These are phyloP conservation scores for Xiphias gladius DNA, from an alignment of 2,113 vertebrate genomes.

Conservation along the genomic window DNA sequence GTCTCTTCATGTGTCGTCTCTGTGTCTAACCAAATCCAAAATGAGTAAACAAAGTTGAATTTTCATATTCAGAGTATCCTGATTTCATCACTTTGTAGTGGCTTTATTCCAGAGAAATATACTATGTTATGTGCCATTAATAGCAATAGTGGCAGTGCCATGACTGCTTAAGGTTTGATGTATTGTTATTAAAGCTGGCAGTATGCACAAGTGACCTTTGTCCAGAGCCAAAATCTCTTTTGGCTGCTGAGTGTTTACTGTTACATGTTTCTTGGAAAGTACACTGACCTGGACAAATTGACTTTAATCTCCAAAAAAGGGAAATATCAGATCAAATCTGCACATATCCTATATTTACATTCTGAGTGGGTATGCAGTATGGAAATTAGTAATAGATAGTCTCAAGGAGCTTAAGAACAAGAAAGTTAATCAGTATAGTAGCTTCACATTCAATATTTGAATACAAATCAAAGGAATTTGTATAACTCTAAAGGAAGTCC, in stretches of 20 bases:
- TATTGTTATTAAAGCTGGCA: slow-evolving; percentile 63
- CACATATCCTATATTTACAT: not conserved
- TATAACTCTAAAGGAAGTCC: slow-evolving; percentile 2
- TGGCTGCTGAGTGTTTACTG: slow-evolving; percentile 55
- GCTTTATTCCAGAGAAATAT: slow-evolving; percentile 31
- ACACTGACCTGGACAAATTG: not conserved
- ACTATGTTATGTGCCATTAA: slow-evolving; percentile 24
- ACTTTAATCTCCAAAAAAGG: slow-evolving; percentile 42
- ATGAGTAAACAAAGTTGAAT: not conserved
- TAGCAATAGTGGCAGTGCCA: slow-evolving; percentile 8
- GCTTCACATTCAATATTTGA: not conserved
- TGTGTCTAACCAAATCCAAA: not conserved
- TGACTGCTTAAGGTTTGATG: slow-evolving; percentile 29
- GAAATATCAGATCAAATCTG: not conserved
- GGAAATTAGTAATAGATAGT: not conserved
- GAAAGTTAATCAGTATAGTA: not conserved
- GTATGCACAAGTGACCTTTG: slow-evolving; percentile 53
- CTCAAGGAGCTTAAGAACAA: not conserved
- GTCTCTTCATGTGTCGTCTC: not conserved
- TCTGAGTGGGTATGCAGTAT: not conserved
- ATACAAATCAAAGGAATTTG: not conserved
- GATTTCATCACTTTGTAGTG: not conserved
- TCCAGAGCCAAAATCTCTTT: slow-evolving; percentile 58
- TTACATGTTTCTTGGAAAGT: slow-evolving; percentile 59
- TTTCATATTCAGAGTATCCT: not conserved